Evolutionary conservation across 2,113 vertebrate species (phyloP), one percentile per base, ranked within the genome.

Genomic region (Notarius lentiginosus): DNA sequence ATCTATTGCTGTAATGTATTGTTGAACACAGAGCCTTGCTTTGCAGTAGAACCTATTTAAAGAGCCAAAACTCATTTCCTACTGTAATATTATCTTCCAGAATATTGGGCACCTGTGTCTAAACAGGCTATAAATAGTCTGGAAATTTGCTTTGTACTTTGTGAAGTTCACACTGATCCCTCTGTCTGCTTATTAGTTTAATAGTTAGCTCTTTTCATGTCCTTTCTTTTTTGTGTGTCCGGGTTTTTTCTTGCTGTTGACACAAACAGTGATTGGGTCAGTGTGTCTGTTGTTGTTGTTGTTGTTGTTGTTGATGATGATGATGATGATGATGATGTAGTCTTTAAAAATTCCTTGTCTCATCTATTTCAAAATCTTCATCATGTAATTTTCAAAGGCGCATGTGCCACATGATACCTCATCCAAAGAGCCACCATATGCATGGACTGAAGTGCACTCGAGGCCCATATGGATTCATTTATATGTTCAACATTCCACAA

Each of bases 61-160:
- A 20, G 20, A 58, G 77, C 77, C 55, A 34, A 56, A 79, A 34
- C 77, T 79, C 58, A 79, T 58, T 60, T 58, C 77, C 30, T 34
- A 58, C 27, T 79, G 77, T 58, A 79, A 58, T 79, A 58, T 79
- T 55, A 58, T 79, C 77, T 58, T 79, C 77, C 18, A 20, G 77
- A 79, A 79, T 79, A 79, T 79, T 79, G 55, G 8, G 58, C 77
- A 58, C 77, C 77, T 79, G 77, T 79, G 77, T 58, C 77, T 79
- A 60, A 79, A 34, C 56, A 80, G 60, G 79, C 79, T 80, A 80
- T 80, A 60, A 80, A 80, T 80, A 80, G 79, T 20, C 79, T 12
- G 77, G 55, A 58, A 79, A 27, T 1, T 80, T 80, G 55, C 17
- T 22, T 22, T 80, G 27, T 80, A 41, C 79, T 60, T 80, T 60